A percentile compares a stretch with the other conserved stretches of the same genome.
Conservation (phyloP, 2,888 invertebrate genomes). For the Chydorus sphaericus region DNA sequence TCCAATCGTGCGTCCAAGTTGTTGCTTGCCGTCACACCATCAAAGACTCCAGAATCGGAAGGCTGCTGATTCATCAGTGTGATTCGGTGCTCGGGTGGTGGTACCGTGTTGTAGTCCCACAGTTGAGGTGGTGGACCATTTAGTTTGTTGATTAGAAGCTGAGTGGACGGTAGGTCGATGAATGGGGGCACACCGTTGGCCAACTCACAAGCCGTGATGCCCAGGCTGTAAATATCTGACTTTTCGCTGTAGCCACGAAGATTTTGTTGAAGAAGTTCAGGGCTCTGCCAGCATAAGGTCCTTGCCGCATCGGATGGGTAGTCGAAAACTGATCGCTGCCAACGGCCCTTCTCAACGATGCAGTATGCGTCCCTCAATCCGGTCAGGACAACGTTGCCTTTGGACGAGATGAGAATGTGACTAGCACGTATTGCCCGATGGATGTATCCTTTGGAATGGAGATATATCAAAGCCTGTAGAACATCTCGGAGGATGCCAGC, state of each 20-base stretch:
- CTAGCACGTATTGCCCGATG: conserved; percentile 73
- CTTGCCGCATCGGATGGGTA: conserved; percentile 53
- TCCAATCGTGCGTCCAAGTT: conserved; percentile 14
- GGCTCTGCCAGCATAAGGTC: conserved; percentile 80
- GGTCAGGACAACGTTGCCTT: conserved; percentile 54
- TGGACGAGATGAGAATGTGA: conserved; percentile 61
- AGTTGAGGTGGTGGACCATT: conserved; percentile 57
- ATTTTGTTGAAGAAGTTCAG: conserved; percentile 80
- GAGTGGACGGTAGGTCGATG: conserved; percentile 64
- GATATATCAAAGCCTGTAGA: conserved; percentile 61
- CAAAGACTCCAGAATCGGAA: conserved; percentile 37
- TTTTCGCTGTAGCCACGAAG: conserved; percentile 73
- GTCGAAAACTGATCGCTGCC: conserved; percentile 52
- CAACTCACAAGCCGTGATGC: conserved; percentile 72
- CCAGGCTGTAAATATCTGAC: conserved; percentile 82
- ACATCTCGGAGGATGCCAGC: conserved; percentile 64
- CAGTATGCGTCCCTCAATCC: conserved; percentile 66
- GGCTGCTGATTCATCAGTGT: background rate
- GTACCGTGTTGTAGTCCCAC: conserved; percentile 48
- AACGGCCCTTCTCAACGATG: conserved; percentile 52
- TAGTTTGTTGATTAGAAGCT: conserved; percentile 82
- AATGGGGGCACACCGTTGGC: conserved; percentile 83
- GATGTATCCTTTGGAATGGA: conserved; percentile 68
- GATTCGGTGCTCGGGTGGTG: conserved; percentile 1
- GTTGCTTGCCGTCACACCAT: conserved; percentile 29